Evolutionary conservation across 2,888 invertebrate genomes (phyloP), one percentile per base, ranked within the genome.

Genomic region (Cryptocephalus moraei): DNA sequence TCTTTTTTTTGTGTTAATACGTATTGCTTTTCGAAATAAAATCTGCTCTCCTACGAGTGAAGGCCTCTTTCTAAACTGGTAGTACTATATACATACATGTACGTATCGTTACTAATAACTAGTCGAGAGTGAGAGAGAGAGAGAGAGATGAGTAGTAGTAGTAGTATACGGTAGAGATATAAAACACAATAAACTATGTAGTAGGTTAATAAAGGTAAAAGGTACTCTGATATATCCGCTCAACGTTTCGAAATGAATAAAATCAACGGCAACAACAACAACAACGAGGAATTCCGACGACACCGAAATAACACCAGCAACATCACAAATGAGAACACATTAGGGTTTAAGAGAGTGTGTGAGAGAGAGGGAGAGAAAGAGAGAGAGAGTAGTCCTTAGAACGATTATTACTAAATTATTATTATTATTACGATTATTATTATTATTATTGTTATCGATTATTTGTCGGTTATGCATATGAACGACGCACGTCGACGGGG

Each of bases 271-370:
- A 22, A 22, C 22, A 22, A 22, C 22, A 22, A 22, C 22, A 22
- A 22, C 22, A 22, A 22, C 22, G 22, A 22, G 22, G 22, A 22
- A 22, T 22, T 22, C 22, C 22, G 22, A 22, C 22, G 22, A 36
- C n/a, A 36, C 36, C n/a, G 12, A 36, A 12, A 36, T 22, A 43
- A 45, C 51, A 48, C 48, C 34, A 46, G 12, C 12, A 36, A 22
- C 11, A 36, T 36, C 36, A 36, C 36, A 36, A 36, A 36, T 36
- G 11, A 36, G 66, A 67, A 67, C 67, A 68, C 66, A 66, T 66
- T 62, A 55, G 60, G 64, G 61, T 60, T 62, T 59, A 56, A 52
- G 52, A 43, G 14, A 36, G 43, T 22, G 22, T 22, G 22, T 4
- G 22, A 22, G 22, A 22, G 22, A 22, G 22, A 22, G 22, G 14